Evolutionary conservation across 1,140 invertebrate genomes (phyloP), one percentile per base, ranked within the genome.

Genomic region (Copidosoma floridanum): DNA sequence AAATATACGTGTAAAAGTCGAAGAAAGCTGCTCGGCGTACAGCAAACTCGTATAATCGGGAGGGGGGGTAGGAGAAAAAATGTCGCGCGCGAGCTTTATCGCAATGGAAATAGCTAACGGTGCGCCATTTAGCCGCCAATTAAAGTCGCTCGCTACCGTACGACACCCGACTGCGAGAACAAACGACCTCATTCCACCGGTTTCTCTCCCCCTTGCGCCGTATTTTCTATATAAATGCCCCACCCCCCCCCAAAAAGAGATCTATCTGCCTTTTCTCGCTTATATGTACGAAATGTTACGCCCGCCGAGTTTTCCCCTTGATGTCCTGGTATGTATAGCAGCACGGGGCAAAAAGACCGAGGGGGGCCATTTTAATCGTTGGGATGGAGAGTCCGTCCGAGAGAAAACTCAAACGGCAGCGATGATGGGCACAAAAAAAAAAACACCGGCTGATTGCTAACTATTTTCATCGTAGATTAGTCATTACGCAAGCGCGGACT

Each of bases 31-130:
- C 63, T 56, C 52, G 51, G 7, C 24, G 38, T 20, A 37, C 16
- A 40, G 37, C 38, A 43, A 53, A 57, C 59, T 50, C 48, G 57
- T 55, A n/a, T n/a, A 57, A 55, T 59, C 59, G 50, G 23, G 54
- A n/a, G n/a, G n/a, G n/a, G n/a, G n/a, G n/a, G n/a, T n/a, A n/a
- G 26, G 35, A 29, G 51, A 61, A 43, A 63, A 52, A 63, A 63
- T 68, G 67, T 72, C 68, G 65, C 64, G 57, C 65, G 61, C 64
- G 62, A 68, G 65, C 70, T 73, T 77, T 77, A 79, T 79, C 73
- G 71, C 66, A 77, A 78, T 78, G 70, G 69, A 76, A 71, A 75
- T 74, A 71, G 73, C 72, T 78, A 78, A 79, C 75, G 75, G 72
- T 75, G 69, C 67, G 70, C 65, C 55, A 62, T 67, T 63, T 67